These are phyloP conservation scores for Limnephilus marmoratus DNA, from an alignment of 2,888 invertebrate species.

Conservation along the genomic window DNA sequence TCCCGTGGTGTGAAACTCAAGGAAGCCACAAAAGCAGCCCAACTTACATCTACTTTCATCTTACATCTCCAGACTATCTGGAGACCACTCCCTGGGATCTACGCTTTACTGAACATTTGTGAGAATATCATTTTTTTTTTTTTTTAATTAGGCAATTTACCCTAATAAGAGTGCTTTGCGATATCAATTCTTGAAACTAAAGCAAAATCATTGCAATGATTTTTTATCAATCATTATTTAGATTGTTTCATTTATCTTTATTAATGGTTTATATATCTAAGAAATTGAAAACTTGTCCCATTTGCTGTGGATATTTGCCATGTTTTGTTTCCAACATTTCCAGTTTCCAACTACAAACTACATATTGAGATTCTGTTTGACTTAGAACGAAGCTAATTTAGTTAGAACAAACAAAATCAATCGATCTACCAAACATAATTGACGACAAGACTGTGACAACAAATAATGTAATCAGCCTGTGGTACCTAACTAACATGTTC, in stretches of 20 bases:
- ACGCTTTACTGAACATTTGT: not conserved
- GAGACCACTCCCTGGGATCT: no score
- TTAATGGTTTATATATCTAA: not conserved
- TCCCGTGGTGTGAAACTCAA: no score
- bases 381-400: not conserved
- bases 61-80: no score
- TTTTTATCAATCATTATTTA: no score
- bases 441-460: not conserved
- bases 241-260: no score
- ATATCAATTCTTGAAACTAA: not conserved
- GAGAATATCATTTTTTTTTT: not conserved
- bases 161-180: no score
- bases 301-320: not conserved
- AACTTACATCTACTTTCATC: no score
- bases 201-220: not conserved
- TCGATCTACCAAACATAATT: not conserved
- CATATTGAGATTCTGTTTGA: not conserved
- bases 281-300: not conserved
- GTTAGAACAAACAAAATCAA: slow-evolving; percentile 2
- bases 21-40: no score
- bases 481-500: not conserved
- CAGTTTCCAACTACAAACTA: not conserved
- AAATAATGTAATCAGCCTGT: not conserved
- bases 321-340: not conserved
- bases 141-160: no score